Base-by-base conservation (phyloP, 35 echinoderm and acorn worm species). In the Nesometra sesokonis region DNA sequence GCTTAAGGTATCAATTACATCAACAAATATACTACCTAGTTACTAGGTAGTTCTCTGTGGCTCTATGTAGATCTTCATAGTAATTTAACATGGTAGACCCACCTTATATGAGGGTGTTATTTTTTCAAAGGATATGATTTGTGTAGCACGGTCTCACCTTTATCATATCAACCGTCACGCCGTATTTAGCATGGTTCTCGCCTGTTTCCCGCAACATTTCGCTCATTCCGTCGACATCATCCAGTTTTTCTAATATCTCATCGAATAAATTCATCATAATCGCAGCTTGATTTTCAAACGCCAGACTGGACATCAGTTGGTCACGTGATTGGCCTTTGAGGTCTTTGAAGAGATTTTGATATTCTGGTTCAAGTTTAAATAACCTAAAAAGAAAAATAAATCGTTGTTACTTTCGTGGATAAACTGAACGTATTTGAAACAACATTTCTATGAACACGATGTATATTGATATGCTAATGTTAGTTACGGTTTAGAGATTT, bases 241-340 rank as follows among this genome's bases (percentile, higher is more conserved):
- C 93, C 32, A 99, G 47, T 36, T 89, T 86, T 83, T 94, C 93
- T 21, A 99, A 81, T 13, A 90, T 76, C 67, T 99, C 96, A 84
- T 99, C 96, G 77, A 99, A 99, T 9, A 99, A 78, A 77, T 90
- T 90, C 35, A 99, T 91, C 84, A 99, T 83, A 27, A 92, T 88
- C 0, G 84, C 88, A 33, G 92, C 89, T 79, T 94, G 93, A 1
- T 85, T 92, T 79, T 91, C 96, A 84, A 99, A 99, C 31, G 46
- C 81, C 37, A 92, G 82, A 38, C 89, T 85, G 15, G 88, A 80
- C 23, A 90, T 91, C 27, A 99, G 38, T 82, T 99, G 89, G 15
- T 99, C 90, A 36, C 94, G 93, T 31, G 90, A 92, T 82, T 94
- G 92, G 11, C 92, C 96, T 83, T 92, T 99, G 36, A 92, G 94